Percentiles rank a stretch among this genome's conserved stretches.
Evolutionary conservation across 2,888 invertebrate genomes (phyloP).

Genomic region (Limnephilus auricula): DNA sequence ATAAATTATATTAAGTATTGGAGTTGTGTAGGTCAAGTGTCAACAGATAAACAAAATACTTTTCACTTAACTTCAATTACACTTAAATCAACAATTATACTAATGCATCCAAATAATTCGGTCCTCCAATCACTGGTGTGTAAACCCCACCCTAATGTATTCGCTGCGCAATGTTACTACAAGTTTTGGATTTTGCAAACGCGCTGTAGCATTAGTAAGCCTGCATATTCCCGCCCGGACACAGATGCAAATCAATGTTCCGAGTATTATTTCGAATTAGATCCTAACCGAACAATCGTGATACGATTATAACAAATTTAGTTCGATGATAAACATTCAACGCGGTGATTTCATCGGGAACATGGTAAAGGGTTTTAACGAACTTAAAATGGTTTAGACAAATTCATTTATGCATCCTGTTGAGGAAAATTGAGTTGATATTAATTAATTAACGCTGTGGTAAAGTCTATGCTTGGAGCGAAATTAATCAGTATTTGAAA

Average conservation of each 20-base stretch:
- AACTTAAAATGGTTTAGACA: neutral
- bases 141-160: neutral
- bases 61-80: neutral
- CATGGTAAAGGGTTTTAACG: neutral
- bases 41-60: neutral
- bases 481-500: too few relatives aligned
- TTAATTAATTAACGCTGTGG: neutral
- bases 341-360: neutral
- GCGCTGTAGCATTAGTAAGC: neutral
- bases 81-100: neutral
- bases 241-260: constrained; percentile 42
- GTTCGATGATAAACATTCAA: constrained; percentile 19
- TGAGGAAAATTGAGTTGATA: neutral
- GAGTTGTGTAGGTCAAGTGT: too few relatives aligned
- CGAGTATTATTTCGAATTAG: constrained; percentile 32
- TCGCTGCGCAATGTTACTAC: neutral
- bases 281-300: constrained; percentile 23
- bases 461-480: neutral
- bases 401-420: neutral
- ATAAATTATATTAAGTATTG: neutral
- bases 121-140: neutral
- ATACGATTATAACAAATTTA: constrained; percentile 19
- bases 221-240: neutral
- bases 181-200: neutral
- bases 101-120: neutral